Evolutionary conservation across 2,797 vertebrate species (phyloP), one percentile per base, ranked within the genome.

Genomic region (Semaprochilodus insignis): DNA sequence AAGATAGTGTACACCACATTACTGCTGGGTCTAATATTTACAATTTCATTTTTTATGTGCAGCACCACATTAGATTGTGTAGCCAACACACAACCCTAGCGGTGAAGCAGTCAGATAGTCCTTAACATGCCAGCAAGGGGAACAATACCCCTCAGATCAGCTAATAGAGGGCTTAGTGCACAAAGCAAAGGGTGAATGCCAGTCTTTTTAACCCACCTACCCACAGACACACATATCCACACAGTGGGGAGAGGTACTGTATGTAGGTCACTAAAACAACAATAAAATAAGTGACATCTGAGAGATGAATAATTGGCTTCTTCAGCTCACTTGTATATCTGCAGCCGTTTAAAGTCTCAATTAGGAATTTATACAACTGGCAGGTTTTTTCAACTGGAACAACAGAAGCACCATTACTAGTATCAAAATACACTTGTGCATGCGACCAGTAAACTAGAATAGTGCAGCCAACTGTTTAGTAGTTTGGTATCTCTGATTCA

Each of bases 231-330:
- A 76, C 74, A 23, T 8, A 62, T 6, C 15, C 34, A 51, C 19
- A 60, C 10, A 48, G 36, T 25, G 27, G 80, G 25, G 13, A 83
- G 34, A 66, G 15, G 52, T 70, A 44, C 83, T 71, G 59, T 88
- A 70, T 83, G 80, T 77, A 71, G 60, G 54, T 74, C 74, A 72
- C 10, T 14, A 25, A 60, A 52, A 77, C 19, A n/a, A 86, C 74
- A 63, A 90, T 90, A 92, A 31, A 48, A 44, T 15, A 27, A 21
- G 36, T 25, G n/a, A 40, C 44, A 55, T 25, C 62, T 75, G n/a
- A 44, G 40, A 44, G 55, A 27, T 27, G 40, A 52, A 25, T 71
- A 8, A 21, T 34, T 55, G 25, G 23, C 54, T 55, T 55, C 25
- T 54, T 14, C 25, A 54, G 2, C 6, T 1, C 1, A 21, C 54